Conservation (phyloP, 2,113 vertebrate genomes). For the Cacatua alba region DNA sequence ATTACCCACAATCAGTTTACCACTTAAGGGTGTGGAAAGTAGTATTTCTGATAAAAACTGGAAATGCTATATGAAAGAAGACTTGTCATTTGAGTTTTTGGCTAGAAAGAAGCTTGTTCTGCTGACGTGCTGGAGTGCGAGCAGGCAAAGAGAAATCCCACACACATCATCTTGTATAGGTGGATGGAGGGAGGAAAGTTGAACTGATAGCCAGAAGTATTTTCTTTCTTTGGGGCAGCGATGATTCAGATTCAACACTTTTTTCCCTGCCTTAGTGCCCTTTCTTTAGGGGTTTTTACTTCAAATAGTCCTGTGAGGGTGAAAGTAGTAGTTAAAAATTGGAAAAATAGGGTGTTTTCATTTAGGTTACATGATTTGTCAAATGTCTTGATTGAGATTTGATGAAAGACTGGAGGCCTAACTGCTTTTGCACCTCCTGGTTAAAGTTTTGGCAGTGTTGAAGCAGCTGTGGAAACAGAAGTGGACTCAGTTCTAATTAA, state of each 20-base stretch:
- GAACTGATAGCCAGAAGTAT: background rate
- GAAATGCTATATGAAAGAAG: background rate
- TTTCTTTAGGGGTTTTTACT: background rate
- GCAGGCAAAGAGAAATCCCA: background rate
- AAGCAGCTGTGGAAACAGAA: background rate
- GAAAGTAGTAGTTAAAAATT: background rate
- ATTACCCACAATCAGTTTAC: background rate
- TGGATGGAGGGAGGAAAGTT: background rate
- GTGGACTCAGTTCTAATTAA: background rate
- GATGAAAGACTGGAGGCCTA: background rate
- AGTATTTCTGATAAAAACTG: background rate
- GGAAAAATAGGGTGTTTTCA: background rate
- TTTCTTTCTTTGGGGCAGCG: background rate
- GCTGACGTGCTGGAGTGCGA: accelerated
- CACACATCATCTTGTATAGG: background rate
- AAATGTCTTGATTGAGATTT: background rate
- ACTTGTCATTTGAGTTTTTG: background rate
- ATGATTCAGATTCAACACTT: background rate
- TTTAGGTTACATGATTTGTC: background rate
- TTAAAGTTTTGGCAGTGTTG: background rate
- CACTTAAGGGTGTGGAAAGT: background rate
- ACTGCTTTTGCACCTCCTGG: background rate
- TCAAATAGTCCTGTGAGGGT: background rate
- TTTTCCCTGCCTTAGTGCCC: background rate
- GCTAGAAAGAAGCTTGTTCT: background rate